A percentile compares a stretch with the other conserved stretches of the same genome.
Evolutionary conservation across 2,113 vertebrate species (phyloP).

Genomic region (Ginglymostoma cirratum): DNA sequence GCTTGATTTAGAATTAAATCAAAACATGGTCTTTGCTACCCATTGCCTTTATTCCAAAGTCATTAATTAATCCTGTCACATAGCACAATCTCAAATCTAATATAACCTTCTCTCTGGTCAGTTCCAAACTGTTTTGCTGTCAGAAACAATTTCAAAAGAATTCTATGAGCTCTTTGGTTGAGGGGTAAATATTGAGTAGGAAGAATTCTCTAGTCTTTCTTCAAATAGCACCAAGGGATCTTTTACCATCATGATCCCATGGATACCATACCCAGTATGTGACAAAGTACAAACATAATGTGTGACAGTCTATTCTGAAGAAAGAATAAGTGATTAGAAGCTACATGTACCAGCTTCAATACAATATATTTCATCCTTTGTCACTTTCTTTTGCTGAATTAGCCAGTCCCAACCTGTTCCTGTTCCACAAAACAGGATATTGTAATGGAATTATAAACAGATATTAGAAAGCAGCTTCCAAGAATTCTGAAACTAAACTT

Average conservation of each 20-base stretch:
- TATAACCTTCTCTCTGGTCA: no score
- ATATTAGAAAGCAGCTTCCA: neutral
- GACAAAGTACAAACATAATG: neutral
- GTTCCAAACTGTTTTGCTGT: no score
- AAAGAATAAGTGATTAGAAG: neutral
- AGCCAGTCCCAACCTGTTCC: neutral
- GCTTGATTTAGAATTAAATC: no score
- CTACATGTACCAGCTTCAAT: neutral
- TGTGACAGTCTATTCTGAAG: neutral
- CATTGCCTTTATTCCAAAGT: no score
- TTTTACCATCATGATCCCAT: neutral
- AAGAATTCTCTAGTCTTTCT: neutral
- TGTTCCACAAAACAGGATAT: neutral
- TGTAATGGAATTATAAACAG: neutral
- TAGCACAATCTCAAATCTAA: no score
- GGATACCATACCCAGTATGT: neutral
- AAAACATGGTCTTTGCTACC: no score
- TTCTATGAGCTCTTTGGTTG: neutral
- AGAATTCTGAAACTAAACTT: neutral
- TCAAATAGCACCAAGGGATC: neutral
- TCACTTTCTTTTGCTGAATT: neutral
- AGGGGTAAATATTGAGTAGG: neutral
- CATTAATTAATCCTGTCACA: no score
- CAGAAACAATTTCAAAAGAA: no score
- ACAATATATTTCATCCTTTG: neutral